A percentile compares a stretch with the other conserved stretches of the same genome.
phyloP scores from a whole-genome alignment of 2,888 invertebrate species.

The Neelides folsomi region DNA sequence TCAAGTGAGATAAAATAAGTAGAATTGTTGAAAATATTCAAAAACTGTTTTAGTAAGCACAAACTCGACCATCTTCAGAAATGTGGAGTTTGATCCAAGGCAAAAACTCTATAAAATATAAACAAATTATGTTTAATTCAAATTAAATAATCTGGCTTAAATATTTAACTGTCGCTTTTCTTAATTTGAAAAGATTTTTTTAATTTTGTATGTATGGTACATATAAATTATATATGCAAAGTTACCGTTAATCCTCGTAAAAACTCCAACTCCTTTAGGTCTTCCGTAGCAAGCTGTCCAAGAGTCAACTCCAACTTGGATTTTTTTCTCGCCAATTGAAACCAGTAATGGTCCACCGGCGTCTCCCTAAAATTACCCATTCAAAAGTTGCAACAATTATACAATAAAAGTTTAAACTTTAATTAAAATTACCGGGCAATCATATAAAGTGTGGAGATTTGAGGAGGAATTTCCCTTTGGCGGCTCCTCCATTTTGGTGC shows the following conservation, averaged over 20 bases:
- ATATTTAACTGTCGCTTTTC: no score
- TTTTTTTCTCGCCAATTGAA: conserved; percentile 11
- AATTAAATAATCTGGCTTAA: no score
- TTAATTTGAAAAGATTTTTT: no score
- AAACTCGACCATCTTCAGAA: conserved; percentile 22
- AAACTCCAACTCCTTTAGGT: conserved; percentile 24
- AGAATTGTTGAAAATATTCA: neutral
- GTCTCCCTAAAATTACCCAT: conserved; percentile 16
- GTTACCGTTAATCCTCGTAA: conserved; percentile 18
- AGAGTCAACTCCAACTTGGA: conserved; percentile 26
- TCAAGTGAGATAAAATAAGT: neutral
- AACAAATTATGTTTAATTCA: no score
- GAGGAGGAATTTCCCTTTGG: conserved; percentile 12
- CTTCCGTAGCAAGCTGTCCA: conserved; percentile 27
- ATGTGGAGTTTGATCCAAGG: conserved; percentile 27
- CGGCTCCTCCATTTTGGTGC: conserved; percentile 12
- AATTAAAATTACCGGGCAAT: conserved; percentile 18
- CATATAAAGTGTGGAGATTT: conserved; percentile 15
- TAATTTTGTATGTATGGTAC: no score
- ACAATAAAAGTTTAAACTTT: no score
- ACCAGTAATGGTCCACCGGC: conserved; percentile 21
- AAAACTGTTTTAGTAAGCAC: conserved; percentile 13
- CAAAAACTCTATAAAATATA: conserved; percentile 16
- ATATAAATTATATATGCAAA: neutral
- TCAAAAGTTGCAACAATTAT: neutral